Conservation (phyloP, 2,888 invertebrate species). For the Amaurobius ferox region DNA sequence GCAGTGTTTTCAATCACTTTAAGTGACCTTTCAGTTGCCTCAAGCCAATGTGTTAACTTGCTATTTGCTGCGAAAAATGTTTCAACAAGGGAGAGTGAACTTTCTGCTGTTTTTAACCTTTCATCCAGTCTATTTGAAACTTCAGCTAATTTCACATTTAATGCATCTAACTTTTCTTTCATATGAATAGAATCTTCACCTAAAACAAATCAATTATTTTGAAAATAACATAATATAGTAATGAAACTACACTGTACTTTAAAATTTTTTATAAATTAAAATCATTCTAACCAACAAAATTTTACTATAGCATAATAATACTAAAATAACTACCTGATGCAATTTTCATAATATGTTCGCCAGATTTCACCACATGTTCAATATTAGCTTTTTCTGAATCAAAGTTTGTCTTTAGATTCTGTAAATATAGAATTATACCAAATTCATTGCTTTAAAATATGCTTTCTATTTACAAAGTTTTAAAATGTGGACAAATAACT, state of each 20-base stretch:
- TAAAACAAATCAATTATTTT: too few relatives aligned
- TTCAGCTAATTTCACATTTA: constrained; percentile 92
- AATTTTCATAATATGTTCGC: constrained; percentile 95
- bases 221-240: too few relatives aligned
- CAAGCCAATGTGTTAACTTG: constrained; percentile 94
- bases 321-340: constrained; percentile 79
- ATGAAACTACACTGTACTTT: too few relatives aligned
- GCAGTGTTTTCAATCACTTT: constrained; percentile 88
- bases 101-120: constrained; percentile 86
- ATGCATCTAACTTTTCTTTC: constrained; percentile 93
- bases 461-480: too few relatives aligned
- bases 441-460: too few relatives aligned
- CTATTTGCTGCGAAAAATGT: constrained; percentile 94
- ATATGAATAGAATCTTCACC: constrained; percentile 95
- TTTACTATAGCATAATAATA: too few relatives aligned
- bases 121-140: constrained; percentile 89
- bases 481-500: too few relatives aligned
- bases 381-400: constrained; percentile 90
- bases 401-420: constrained; percentile 89
- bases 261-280: too few relatives aligned
- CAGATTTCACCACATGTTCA: constrained; percentile 92
- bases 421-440: not conserved
- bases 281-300: too few relatives aligned
- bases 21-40: constrained; percentile 90
- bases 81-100: constrained; percentile 93